Percentiles rank a stretch among this genome's conserved stretches.
Evolutionary conservation across 1,140 invertebrate species (phyloP).

Genomic region (Sitodiplosis mosellana): DNA sequence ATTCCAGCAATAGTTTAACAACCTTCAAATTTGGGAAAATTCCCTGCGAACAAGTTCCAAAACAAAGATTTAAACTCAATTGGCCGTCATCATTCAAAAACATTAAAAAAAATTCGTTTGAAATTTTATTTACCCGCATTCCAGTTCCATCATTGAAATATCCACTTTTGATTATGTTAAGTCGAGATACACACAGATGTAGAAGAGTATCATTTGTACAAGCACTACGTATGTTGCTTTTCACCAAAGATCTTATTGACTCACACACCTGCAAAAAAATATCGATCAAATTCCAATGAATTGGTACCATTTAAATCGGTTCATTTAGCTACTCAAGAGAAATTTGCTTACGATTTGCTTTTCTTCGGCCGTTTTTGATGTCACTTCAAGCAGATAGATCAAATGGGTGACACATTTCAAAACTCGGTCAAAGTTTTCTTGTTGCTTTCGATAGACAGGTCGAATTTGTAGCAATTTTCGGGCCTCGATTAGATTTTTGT

Average conservation of each 20-base stretch:
- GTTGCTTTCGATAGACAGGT: constrained; percentile 56
- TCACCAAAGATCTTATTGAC: constrained; percentile 26
- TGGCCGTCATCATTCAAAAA: too few relatives aligned
- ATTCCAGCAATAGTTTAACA: constrained; percentile 48
- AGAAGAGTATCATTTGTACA: constrained; percentile 56
- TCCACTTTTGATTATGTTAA: constrained; percentile 59
- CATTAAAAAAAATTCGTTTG: background rate
- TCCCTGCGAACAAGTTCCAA: too few relatives aligned
- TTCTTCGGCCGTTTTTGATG: constrained; percentile 28
- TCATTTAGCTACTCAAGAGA: background rate
- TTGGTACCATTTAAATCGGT: background rate
- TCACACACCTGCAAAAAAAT: constrained; percentile 17
- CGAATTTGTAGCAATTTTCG: constrained; percentile 40
- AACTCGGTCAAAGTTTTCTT: constrained; percentile 64
- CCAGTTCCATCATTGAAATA: constrained; percentile 54
- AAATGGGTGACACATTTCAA: constrained; percentile 64
- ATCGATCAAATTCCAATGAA: background rate
- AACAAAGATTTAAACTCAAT: too few relatives aligned
- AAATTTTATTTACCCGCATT: constrained; percentile 19
- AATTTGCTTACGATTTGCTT: constrained; percentile 10
- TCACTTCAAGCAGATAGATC: constrained; percentile 52
- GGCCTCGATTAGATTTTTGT: constrained; percentile 31
- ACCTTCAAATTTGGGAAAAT: constrained; percentile 56
- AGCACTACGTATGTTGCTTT: constrained; percentile 44
- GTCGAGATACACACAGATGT: constrained; percentile 58